Percentiles rank a stretch among this genome's conserved stretches.
These are phyloP conservation scores for Ptilodon capucinus DNA, from an alignment of 2,888 invertebrate genomes.

Conservation along the genomic window DNA sequence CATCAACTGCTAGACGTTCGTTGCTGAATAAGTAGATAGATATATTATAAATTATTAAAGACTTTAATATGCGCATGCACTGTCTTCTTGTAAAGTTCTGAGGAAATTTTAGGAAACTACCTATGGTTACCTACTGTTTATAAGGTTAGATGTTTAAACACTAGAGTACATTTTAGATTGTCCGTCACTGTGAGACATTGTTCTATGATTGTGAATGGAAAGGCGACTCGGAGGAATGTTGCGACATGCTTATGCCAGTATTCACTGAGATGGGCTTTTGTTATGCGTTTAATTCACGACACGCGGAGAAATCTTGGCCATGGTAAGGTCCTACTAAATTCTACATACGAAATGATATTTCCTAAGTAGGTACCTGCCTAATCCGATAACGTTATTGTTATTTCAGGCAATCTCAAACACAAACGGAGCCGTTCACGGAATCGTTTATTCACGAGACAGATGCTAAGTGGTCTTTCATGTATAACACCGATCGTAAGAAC, in stretches of 20 bases:
- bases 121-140: too few species aligned
- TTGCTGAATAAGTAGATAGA: too few species aligned
- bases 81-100: too few species aligned
- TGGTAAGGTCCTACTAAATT: slow-evolving; percentile 56
- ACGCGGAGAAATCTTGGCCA: slow-evolving; percentile 80
- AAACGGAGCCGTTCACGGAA: slow-evolving; percentile 66
- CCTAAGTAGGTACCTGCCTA: background rate
- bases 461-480: slow-evolving; percentile 84
- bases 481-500: slow-evolving; percentile 74
- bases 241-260: slow-evolving; percentile 85
- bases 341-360: background rate
- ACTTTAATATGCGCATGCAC: too few species aligned
- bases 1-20: too few species aligned
- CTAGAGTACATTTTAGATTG: slow-evolving; percentile 80
- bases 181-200: slow-evolving; percentile 83
- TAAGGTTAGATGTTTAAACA: too few species aligned
- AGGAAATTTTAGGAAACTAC: too few species aligned
- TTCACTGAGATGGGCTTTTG: slow-evolving; percentile 90
- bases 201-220: slow-evolving; percentile 86
- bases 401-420: slow-evolving; percentile 66
- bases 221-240: slow-evolving; percentile 85
- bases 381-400: background rate
- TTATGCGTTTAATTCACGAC: slow-evolving; percentile 86
- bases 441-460: slow-evolving; percentile 86
- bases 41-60: too few species aligned